phyloP scores from a whole-genome alignment of 2,797 vertebrate genomes.

The Capromys pilorides region DNA sequence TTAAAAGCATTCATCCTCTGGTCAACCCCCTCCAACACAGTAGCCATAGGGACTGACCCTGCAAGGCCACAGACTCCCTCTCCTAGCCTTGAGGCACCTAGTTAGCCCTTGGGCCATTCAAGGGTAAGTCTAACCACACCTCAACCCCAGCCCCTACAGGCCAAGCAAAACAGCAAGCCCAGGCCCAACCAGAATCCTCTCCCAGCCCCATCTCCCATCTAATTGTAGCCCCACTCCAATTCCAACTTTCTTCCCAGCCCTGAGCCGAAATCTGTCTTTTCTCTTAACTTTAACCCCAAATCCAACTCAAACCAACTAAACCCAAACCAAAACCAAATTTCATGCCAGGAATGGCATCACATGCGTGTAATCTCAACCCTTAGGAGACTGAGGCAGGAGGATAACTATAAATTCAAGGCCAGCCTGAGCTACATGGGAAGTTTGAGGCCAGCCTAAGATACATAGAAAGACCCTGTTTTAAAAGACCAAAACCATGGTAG shows the following conservation, averaged over 20 bases:
- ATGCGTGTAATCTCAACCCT: not conserved
- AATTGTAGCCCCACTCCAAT: not conserved
- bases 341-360: not conserved
- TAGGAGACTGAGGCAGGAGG: not conserved
- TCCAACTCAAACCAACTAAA: not conserved
- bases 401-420: not conserved
- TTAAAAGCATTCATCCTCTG: not conserved
- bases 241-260: not conserved
- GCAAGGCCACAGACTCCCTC: not conserved
- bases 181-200: not conserved
- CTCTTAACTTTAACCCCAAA: not conserved
- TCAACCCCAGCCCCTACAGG: not conserved
- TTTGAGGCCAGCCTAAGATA: not conserved
- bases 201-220: not conserved
- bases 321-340: not conserved
- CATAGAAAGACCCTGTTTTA: not conserved
- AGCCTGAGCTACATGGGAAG: not conserved
- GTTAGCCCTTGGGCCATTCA: not conserved
- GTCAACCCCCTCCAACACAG: not conserved
- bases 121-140: not conserved
- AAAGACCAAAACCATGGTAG: not conserved
- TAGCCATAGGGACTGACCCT: not conserved
- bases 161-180: not conserved
- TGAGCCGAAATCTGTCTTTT: not conserved
- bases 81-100: not conserved